Base-by-base conservation (phyloP, 2,888 invertebrate genomes). In the Dinocampus coccinellae region DNA sequence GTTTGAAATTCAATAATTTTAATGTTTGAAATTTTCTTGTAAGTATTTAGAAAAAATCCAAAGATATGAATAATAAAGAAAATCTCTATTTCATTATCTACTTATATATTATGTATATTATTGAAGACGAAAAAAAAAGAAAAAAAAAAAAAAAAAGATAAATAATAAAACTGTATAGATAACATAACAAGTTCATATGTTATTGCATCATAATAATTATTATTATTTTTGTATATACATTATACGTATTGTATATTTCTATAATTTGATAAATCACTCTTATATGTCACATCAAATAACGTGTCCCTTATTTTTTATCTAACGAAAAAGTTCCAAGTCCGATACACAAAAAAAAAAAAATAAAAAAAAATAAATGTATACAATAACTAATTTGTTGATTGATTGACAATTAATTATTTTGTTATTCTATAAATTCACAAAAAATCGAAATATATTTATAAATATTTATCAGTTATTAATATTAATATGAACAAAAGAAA, bases 131-230 rank as follows among this genome's bases (percentile, higher is more conserved):
- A n/a, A 26, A 22, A 55, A 11, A 26, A 2, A 4, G n/a, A n/a
- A 16, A 47, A 16, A n/a, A 26, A 26, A n/a, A n/a, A 55, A 10
- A 24, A 53, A 2, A 24, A 26, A 55, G 24, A 55, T 55, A 55
- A 55, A 55, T 22, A 24, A 13, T 9, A 26, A 1, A 6, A 53
- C 26, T 24, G 26, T 26, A 11, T 13, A 55, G 55, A 55, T 55
- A 55, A 55, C 13, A 55, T 26, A 6, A 55, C 26, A 55, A 55
- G 55, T 55, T 55, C 26, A 47, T 47, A 47, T 39, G 39, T n/a
- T 47, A 47, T 16, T 47, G 1, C 20, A 16, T 1, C 7, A 47
- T 47, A 16, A n/a, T 1, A 7, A 47, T 16, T n/a, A n/a, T 47
- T 47, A 16, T 6, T 20, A 47, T 4, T 16, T 3, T 16, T 16